Percentiles rank a stretch among this genome's conserved stretches.
phyloP scores from a whole-genome alignment of 2,888 invertebrate genomes.

The Bhutanitis thaidina region DNA sequence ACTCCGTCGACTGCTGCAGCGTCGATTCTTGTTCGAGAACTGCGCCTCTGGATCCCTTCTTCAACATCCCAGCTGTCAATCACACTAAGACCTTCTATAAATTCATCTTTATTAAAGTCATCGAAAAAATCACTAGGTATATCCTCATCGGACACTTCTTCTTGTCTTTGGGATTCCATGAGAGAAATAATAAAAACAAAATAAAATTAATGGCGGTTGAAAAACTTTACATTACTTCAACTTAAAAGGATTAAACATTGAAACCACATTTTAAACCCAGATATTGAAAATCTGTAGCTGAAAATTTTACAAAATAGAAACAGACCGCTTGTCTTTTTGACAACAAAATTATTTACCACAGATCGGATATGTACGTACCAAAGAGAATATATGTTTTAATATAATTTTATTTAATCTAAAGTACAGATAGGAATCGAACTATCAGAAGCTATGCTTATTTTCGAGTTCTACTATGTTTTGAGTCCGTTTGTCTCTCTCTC shows the following conservation, averaged over 20 bases:
- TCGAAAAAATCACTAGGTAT: slow-evolving; percentile 74
- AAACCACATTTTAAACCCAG: too few relatives aligned
- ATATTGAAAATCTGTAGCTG: too few relatives aligned
- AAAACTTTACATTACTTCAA: neutral
- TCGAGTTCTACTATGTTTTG: too few relatives aligned
- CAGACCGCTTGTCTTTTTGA: too few relatives aligned
- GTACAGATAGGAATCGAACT: too few relatives aligned
- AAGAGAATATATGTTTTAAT: too few relatives aligned
- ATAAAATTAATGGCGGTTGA: neutral
- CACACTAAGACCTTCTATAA: slow-evolving; percentile 70
- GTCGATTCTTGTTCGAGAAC: slow-evolving; percentile 31
- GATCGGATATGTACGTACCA: too few relatives aligned
- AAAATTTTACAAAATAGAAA: too few relatives aligned
- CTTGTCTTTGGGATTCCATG: slow-evolving; percentile 32
- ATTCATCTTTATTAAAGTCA: slow-evolving; percentile 67
- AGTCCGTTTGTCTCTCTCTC: too few relatives aligned
- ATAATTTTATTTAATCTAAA: too few relatives aligned
- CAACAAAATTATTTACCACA: too few relatives aligned
- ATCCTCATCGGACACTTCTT: slow-evolving; percentile 53
- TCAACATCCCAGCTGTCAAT: slow-evolving; percentile 68
- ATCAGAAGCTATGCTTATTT: too few relatives aligned
- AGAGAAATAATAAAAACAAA: slow-evolving; percentile 5
- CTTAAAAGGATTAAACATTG: neutral
- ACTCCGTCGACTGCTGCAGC: slow-evolving; percentile 43
- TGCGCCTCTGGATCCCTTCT: slow-evolving; percentile 28